These are phyloP conservation scores for Toxotes lorentzi DNA, from an alignment of 2,797 vertebrate species.

Conservation along the genomic window DNA sequence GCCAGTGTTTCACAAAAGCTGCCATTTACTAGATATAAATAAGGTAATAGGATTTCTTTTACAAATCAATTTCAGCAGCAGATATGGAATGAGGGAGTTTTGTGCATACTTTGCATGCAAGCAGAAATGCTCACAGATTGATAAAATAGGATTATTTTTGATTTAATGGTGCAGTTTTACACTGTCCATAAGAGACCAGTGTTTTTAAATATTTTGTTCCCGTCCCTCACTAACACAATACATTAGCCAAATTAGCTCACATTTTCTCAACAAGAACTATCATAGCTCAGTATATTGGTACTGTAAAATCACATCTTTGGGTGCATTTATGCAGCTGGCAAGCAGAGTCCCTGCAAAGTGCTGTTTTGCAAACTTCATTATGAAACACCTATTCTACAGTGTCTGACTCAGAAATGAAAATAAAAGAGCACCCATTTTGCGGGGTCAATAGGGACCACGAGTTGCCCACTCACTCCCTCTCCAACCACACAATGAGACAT, in stretches of 20 bases:
- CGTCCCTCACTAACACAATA: conserved; percentile 41
- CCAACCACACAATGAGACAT: conserved; percentile 79
- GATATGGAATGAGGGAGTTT: conserved; percentile 64
- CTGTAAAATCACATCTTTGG: conserved; percentile 66
- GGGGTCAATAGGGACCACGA: conserved; percentile 70
- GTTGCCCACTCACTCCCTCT: conserved; percentile 74
- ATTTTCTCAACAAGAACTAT: conserved; percentile 54
- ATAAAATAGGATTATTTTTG: conserved; percentile 63
- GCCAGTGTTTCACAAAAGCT: conserved; percentile 68
- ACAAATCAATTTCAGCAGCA: conserved; percentile 54
- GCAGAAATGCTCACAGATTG: conserved; percentile 47
- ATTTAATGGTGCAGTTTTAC: conserved; percentile 56
- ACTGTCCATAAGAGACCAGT: conserved; percentile 44
- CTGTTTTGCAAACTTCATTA: conserved; percentile 73
- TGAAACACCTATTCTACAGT: conserved; percentile 66
- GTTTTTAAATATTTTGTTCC: conserved; percentile 54
- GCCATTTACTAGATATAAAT: conserved; percentile 69
- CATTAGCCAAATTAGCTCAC: conserved; percentile 66
- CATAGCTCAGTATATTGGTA: conserved; percentile 37
- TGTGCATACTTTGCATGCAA: conserved; percentile 49
- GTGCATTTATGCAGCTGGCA: conserved; percentile 67
- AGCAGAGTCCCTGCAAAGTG: conserved; percentile 59
- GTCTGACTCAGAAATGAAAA: conserved; percentile 74
- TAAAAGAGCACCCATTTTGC: conserved; percentile 62
- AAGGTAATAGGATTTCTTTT: conserved; percentile 70